Evolutionary conservation across 2,113 vertebrate genomes (phyloP).

Genomic region (Rhombomys opimus): DNA sequence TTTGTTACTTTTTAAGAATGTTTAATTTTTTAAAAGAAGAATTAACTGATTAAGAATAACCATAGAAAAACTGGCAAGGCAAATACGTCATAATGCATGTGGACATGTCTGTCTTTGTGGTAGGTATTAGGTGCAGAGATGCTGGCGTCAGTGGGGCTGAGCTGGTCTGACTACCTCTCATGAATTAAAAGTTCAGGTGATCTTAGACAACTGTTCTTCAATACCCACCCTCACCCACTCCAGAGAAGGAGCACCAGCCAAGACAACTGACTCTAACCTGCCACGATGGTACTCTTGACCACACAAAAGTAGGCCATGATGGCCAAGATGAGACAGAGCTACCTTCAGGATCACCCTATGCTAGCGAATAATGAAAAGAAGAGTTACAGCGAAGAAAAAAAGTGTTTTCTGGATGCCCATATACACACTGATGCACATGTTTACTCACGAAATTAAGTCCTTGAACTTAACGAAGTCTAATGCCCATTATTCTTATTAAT

Average conservation of each 20-base stretch:
- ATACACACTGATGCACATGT: neutral
- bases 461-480: slow-evolving; percentile 41
- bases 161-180: neutral
- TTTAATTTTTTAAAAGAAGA: slow-evolving; percentile 45
- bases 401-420: neutral
- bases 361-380: slow-evolving; percentile 59
- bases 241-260: slow-evolving; percentile 21
- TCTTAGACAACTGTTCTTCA: neutral
- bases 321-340: slow-evolving; percentile 8
- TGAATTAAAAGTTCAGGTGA: slow-evolving; percentile 30
- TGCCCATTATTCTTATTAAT: slow-evolving; percentile 55
- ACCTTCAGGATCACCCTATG: neutral
- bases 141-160: neutral
- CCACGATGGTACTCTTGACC: neutral
- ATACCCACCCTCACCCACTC: slow-evolving; percentile 9
- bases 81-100: slow-evolving; percentile 17
- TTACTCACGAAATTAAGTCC: slow-evolving; percentile 47
- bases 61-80: slow-evolving; percentile 12
- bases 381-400: neutral
- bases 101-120: neutral
- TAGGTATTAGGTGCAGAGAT: neutral
- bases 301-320: slow-evolving; percentile 47
- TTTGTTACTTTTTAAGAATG: neutral
- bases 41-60: slow-evolving; percentile 48
- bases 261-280: slow-evolving; percentile 46